Evolutionary conservation across 1,140 invertebrate genomes (phyloP), one percentile per base, ranked within the genome.

Genomic region (Drosophila busckii): DNA sequence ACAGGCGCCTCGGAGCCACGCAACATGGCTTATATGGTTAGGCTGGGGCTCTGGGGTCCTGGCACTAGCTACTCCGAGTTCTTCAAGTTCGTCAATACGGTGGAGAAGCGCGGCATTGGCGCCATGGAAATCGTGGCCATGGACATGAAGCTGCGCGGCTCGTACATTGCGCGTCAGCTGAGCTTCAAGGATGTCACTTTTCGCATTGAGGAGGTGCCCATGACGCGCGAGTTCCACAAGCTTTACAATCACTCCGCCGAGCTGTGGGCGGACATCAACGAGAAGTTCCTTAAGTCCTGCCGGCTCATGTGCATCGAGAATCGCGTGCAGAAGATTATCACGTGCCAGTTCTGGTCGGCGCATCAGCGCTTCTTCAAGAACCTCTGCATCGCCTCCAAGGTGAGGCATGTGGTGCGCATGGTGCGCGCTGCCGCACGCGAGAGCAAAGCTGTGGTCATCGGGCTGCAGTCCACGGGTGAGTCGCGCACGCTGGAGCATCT

Each of bases 281-380:
- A 93, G 95, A 94, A 94, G 78, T 99, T 99, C 88, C 93, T 96
- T 61, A 94, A 97, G 87, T 97, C 97, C 1, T 94, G 95, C 0
- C 96, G 98, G 78, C 87, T 99, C 6, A 95, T 99, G 66, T 94
- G 97, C 87, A 94, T 95, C 0, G 96, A 97, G 73, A 93, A 93
- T 52, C 91, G 94, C n/a, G 94, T 96, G 91, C 93, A 94, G 82
- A 98, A 96, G 89, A 96, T 93, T 0, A 97, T 97, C 92, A 97
- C 95, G 93, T 95, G 95, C 6, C 98, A 99, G 87, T 99, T 99
- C 89, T 99, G 98, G 98, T 97, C 96, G 0, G 94, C 98, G 3
- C 98, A 99, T 90, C 98, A 99, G 87, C 89, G 98, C n/a, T 99
- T 99, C 89, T 99, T 99, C 89, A 99, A 99, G 87, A 99, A 99